phyloP scores from a whole-genome alignment of 2,797 vertebrate species.

The Anisognathus igniventris region DNA sequence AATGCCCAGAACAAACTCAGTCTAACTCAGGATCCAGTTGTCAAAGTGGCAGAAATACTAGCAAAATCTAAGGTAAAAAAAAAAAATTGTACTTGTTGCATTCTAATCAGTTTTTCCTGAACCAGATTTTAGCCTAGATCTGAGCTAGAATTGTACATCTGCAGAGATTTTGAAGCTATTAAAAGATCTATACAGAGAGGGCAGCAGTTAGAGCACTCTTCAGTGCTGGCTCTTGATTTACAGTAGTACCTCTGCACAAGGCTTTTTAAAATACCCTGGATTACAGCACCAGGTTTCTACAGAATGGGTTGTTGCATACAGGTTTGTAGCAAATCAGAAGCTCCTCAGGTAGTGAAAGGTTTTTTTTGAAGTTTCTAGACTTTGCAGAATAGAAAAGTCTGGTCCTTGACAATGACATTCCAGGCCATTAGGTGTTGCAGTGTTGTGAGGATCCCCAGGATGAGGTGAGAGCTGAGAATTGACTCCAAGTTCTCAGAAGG shows the following conservation, averaged over 20 bases:
- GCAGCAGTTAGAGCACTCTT: not conserved
- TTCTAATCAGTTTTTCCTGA: not conserved
- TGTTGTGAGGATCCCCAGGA: not conserved
- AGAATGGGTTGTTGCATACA: not conserved
- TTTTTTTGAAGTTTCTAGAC: not conserved
- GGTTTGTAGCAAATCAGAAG: not conserved
- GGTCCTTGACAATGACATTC: not conserved
- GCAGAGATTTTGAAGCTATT: not conserved
- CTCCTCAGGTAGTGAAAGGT: not conserved
- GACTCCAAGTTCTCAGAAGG: not conserved
- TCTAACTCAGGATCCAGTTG: constrained; percentile 86
- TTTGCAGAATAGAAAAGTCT: not conserved
- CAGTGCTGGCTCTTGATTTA: not conserved
- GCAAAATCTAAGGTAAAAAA: constrained; percentile 86
- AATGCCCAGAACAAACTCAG: constrained; percentile 88
- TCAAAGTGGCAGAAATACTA: constrained; percentile 91
- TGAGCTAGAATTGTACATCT: not conserved
- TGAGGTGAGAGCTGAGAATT: not conserved
- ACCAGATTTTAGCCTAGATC: not conserved
- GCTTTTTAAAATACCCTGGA: not conserved
- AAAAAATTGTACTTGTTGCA: not conserved
- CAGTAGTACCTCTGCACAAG: not conserved
- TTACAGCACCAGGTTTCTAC: not conserved
- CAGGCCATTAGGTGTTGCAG: not conserved
- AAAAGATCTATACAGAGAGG: not conserved